Evolutionary conservation across 1,140 invertebrate species (phyloP).

Genomic region (Panulirus ornatus): DNA sequence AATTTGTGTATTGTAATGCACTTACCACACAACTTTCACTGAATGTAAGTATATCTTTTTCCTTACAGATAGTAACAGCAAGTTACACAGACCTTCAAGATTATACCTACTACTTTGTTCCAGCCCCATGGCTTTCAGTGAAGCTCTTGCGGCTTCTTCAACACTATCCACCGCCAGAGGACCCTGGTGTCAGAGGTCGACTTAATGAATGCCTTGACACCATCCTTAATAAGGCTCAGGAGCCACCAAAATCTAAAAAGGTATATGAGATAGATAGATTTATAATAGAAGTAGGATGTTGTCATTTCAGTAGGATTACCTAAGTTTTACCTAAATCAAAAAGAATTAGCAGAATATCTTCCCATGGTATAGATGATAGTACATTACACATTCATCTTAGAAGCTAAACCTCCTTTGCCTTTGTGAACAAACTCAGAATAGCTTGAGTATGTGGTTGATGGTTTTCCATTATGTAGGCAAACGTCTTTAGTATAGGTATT

Average conservation of each 20-base stretch:
- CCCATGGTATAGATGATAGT: too few relatives aligned
- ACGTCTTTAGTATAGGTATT: too few relatives aligned
- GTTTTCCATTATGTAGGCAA: too few relatives aligned
- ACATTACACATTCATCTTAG: too few relatives aligned
- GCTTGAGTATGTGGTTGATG: too few relatives aligned
- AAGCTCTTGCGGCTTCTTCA: slow-evolving; percentile 97
- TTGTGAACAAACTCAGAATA: too few relatives aligned
- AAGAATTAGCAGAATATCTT: too few relatives aligned
- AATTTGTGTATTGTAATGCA: neutral
- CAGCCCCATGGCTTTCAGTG: slow-evolving; percentile 99
- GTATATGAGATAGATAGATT: too few relatives aligned
- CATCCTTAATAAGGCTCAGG: slow-evolving; percentile 99
- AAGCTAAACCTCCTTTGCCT: too few relatives aligned
- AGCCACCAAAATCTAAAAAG: slow-evolving; percentile 99
- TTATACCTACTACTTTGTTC: slow-evolving; percentile 99
- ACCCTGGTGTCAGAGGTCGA: slow-evolving; percentile 95
- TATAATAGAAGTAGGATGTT: too few relatives aligned
- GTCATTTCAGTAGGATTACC: too few relatives aligned
- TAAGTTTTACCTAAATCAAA: too few relatives aligned
- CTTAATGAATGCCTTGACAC: slow-evolving; percentile 99
- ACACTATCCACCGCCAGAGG: slow-evolving; percentile 98
- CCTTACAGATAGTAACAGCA: slow-evolving; percentile 93
- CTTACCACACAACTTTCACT: neutral
- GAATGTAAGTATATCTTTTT: neutral
- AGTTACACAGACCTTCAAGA: slow-evolving; percentile 99